Percentiles rank a stretch among this genome's conserved stretches.
Conservation (phyloP, 23 tunicate genomes). For the Halocynthia roretzi region DNA sequence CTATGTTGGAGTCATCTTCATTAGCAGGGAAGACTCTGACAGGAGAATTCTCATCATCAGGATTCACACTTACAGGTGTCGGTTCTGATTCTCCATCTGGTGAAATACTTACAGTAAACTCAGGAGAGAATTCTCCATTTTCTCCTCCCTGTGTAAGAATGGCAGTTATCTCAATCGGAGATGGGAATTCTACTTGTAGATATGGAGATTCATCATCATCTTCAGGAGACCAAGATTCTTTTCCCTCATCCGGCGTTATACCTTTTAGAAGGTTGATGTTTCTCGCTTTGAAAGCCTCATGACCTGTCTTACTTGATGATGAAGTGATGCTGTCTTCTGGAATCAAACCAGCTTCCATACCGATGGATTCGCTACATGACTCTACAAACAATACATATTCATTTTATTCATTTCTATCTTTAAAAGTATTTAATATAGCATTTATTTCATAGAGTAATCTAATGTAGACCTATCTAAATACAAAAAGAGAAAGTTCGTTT, state of each 20-base stretch:
- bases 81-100: not conserved
- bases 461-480: no score
- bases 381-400: conserved; percentile 3
- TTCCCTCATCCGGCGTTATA: not conserved
- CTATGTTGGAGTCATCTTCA: conserved; percentile 12
- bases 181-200: conserved; percentile 22
- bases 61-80: not conserved
- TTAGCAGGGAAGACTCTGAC: conserved; percentile 37
- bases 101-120: conserved; percentile 15
- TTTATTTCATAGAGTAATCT: no score
- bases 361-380: conserved; percentile 54
- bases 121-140: conserved; percentile 22
- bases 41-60: conserved; percentile 2
- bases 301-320: conserved; percentile 34
- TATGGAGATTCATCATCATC: conserved; percentile 34
- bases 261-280: not conserved
- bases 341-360: conserved; percentile 12
- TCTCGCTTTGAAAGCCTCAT: conserved; percentile 26
- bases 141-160: conserved; percentile 37
- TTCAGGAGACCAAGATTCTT: conserved; percentile 38
- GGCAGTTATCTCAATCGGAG: conserved; percentile 14
- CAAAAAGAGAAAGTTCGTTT: no score
- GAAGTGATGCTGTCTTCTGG: conserved; percentile 26
- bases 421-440: no score
- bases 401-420: no score